Percentiles rank a stretch among this genome's conserved stretches.
phyloP scores from a whole-genome alignment of 2,113 vertebrate genomes.

The Eolophus roseicapilla region DNA sequence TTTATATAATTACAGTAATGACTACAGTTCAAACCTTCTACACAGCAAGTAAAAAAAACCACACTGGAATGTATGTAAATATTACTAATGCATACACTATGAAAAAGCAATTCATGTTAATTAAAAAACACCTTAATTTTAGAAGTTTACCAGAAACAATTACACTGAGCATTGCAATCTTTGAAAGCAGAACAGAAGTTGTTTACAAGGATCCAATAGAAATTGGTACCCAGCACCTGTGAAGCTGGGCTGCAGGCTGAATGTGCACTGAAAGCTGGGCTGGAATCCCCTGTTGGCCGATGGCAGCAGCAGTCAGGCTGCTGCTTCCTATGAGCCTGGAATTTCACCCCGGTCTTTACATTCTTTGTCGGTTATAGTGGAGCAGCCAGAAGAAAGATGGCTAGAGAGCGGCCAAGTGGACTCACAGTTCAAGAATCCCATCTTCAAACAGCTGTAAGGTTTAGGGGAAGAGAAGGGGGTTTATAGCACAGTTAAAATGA shows the following conservation, averaged over 20 bases:
- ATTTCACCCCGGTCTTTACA: conserved; percentile 35
- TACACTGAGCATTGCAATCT: background rate
- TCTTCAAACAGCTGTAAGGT: background rate
- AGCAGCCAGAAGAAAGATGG: background rate
- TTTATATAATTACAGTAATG: conserved; percentile 50
- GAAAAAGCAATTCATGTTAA: conserved; percentile 11
- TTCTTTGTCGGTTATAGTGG: background rate
- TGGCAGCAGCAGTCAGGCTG: background rate
- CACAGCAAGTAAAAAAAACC: conserved; percentile 28
- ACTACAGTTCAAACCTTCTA: conserved; percentile 26
- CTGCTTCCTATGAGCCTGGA: background rate
- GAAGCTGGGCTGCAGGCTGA: background rate
- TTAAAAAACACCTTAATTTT: conserved; percentile 3
- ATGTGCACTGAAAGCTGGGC: background rate
- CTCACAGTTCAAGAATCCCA: background rate
- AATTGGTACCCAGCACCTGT: background rate
- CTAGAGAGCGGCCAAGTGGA: background rate
- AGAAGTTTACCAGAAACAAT: conserved; percentile 9
- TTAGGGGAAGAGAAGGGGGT: background rate
- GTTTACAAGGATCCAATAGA: background rate
- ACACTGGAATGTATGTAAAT: background rate
- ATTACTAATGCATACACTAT: background rate
- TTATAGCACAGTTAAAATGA: background rate
- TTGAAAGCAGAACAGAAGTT: conserved; percentile 4
- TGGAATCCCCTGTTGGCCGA: background rate